phyloP scores from a whole-genome alignment of 2,113 vertebrate genomes.

The Sapajus apella region DNA sequence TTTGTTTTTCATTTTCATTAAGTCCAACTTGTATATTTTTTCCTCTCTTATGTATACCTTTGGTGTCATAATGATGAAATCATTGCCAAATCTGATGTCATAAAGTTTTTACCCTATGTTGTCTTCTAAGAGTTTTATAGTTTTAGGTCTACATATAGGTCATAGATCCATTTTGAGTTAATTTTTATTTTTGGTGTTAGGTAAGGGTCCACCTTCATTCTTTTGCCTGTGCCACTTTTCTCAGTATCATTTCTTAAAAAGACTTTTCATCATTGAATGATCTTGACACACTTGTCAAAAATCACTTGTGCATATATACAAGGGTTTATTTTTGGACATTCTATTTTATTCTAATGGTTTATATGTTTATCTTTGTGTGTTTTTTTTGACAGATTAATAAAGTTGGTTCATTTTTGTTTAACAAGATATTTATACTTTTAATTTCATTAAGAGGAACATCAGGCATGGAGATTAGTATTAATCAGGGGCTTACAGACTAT shows the following conservation, averaged over 20 bases:
- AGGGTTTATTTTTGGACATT: neutral
- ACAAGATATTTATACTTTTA: constrained; percentile 35
- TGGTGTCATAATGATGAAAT: neutral
- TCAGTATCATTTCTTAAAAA: neutral
- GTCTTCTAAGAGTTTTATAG: neutral
- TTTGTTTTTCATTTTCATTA: neutral
- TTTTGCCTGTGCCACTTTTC: neutral
- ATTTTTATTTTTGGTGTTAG: neutral
- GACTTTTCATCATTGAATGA: neutral
- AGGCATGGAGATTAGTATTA: constrained; percentile 23
- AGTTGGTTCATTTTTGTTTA: constrained; percentile 57
- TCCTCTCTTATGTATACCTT: neutral
- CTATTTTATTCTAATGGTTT: neutral
- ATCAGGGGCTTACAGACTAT: neutral
- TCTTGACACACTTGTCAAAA: neutral
- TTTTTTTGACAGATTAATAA: neutral
- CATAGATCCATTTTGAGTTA: neutral
- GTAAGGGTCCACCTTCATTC: neutral
- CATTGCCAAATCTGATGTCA: neutral
- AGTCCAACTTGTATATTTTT: neutral
- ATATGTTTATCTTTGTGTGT: neutral
- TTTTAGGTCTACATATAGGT: neutral
- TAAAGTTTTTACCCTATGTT: neutral
- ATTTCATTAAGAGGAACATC: constrained; percentile 4
- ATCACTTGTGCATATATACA: neutral